Percentiles rank a stretch among this genome's conserved stretches.
phyloP scores from a whole-genome alignment of 2,113 vertebrate species.

The Myrmecophaga tridactyla region DNA sequence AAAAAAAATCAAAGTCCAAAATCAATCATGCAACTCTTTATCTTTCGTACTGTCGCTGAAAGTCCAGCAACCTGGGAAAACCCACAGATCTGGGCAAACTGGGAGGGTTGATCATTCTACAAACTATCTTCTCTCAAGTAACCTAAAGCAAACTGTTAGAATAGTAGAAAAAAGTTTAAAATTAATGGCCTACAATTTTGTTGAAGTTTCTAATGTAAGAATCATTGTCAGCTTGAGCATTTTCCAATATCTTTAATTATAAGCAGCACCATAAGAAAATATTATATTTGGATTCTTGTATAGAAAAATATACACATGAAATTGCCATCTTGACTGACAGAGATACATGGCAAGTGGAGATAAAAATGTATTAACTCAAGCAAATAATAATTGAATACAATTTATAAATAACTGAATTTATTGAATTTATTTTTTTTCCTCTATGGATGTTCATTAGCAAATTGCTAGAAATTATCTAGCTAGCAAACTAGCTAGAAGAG shows the following conservation, averaged over 20 bases:
- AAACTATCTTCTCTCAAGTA: too few relatives aligned
- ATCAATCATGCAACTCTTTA: background rate
- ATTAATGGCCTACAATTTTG: background rate
- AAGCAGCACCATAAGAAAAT: background rate
- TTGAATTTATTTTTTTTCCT: background rate
- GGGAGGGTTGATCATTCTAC: background rate
- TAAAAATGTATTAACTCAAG: background rate
- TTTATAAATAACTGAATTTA: too few relatives aligned
- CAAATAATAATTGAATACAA: background rate
- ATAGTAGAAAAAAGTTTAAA: background rate
- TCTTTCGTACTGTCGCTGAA: background rate
- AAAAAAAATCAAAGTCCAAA: background rate
- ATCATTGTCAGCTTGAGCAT: background rate
- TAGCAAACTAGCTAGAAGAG: background rate
- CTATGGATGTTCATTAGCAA: background rate
- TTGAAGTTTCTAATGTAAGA: background rate
- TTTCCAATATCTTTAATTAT: conserved; percentile 16
- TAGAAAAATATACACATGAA: background rate
- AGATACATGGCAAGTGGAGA: background rate
- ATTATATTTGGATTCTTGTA: background rate
- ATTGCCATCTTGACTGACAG: background rate
- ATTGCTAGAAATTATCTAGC: background rate
- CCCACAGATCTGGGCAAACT: background rate
- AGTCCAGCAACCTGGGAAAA: background rate
- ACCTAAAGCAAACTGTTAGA: background rate